These are phyloP conservation scores for Larimichthys polyactis DNA, from an alignment of 2,113 vertebrate genomes.

Conservation along the genomic window DNA sequence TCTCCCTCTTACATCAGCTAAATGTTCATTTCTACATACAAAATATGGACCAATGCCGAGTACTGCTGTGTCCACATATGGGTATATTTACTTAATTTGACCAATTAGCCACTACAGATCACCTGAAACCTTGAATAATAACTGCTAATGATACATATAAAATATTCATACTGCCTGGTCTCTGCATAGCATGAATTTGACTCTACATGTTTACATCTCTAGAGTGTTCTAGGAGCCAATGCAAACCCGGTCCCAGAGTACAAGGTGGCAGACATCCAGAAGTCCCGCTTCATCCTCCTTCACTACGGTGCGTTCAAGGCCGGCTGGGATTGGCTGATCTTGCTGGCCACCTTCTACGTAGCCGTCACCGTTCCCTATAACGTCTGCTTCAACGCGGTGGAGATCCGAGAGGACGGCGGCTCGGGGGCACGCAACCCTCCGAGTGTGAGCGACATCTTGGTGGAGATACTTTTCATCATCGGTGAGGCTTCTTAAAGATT, in stretches of 20 bases:
- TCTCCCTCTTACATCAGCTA: conserved; percentile 10
- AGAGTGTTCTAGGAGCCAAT: conserved; percentile 86
- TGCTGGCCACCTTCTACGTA: conserved; percentile 89
- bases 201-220: neutral
- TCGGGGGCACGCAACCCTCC: conserved; percentile 82
- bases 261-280: conserved; percentile 88
- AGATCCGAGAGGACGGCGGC: conserved; percentile 80
- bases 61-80: neutral
- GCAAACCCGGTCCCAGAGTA: conserved; percentile 87
- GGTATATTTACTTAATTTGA: neutral
- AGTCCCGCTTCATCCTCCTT: conserved; percentile 87
- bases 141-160: neutral
- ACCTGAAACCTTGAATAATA: neutral
- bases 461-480: conserved; percentile 89
- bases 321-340: conserved; percentile 89
- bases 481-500: conserved; percentile 68
- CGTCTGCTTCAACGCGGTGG: conserved; percentile 85
- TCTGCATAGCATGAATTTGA: too few relatives aligned
- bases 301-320: conserved; percentile 91
- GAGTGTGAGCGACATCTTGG: conserved; percentile 87
- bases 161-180: conserved; percentile 3
- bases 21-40: neutral
- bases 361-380: conserved; percentile 88
- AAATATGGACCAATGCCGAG: neutral
- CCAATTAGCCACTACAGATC: neutral